These are phyloP conservation scores for Rallus limicola DNA, from an alignment of 2,113 vertebrate genomes.

Conservation along the genomic window DNA sequence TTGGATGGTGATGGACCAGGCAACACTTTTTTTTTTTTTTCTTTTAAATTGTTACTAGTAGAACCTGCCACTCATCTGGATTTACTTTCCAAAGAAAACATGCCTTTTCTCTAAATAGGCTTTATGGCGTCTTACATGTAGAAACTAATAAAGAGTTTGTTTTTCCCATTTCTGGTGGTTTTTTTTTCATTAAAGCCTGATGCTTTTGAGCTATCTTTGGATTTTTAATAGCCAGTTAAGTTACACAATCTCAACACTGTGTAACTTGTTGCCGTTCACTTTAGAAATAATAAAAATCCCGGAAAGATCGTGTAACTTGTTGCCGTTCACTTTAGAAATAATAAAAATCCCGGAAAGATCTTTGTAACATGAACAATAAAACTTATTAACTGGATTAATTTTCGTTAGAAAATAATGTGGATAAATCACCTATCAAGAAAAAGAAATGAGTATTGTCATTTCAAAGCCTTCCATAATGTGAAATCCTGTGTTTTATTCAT, in stretches of 20 bases:
- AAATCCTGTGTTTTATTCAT: neutral
- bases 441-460: neutral
- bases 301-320: neutral
- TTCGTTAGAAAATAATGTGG: neutral
- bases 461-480: neutral
- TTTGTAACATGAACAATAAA: neutral
- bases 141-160: neutral
- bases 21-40: neutral
- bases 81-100: neutral
- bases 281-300: neutral
- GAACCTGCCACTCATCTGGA: neutral
- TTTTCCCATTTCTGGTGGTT: neutral
- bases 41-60: neutral
- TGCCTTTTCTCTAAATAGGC: neutral
- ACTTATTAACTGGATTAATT: neutral
- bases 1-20: neutral
- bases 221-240: neutral
- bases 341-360: neutral
- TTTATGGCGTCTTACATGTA: neutral
- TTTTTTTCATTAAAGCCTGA: neutral
- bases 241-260: neutral
- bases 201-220: neutral
- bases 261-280: neutral
- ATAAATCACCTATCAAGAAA: neutral
- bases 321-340: neutral